Evolutionary conservation across 2,888 invertebrate genomes (phyloP), one percentile per base, ranked within the genome.

Genomic region (Pterobdella sp.): DNA sequence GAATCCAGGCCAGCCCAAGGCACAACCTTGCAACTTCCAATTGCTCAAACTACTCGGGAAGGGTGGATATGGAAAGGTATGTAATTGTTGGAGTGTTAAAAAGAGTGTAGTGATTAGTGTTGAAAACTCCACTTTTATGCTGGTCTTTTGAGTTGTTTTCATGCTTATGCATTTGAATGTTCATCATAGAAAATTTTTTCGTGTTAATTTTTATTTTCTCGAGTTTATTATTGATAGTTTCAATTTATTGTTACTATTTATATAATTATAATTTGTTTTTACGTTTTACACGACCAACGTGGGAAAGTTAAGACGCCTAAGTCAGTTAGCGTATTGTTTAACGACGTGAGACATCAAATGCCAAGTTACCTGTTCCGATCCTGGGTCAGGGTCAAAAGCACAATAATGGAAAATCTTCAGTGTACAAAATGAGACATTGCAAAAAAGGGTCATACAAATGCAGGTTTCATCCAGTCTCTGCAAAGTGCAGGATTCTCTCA

Each of bases 31-130:
- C 84, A 97, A 98, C 86, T 99, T 99, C 86, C 92, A 96, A 85
- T 85, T 99, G 74, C 89, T 94, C 76, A 94, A 94, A 86, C 94
- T 87, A 32, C 93, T 81, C 74, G 98, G 98, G 32, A 96, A 96
- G 87, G 98, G 98, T 78, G 98, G 98, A 75, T 75, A 75, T 73
- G 75, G 75, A 63, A 75, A 75, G 49, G 75, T 75, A 22, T 32
- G 56, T 36, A 29, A 26, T 56, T 56, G 22, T 3, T 63, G 63
- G 7, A 14, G 63, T 26, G n/a, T 26, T n/a, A 26, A 14, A 18
- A 10, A 14, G 7, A 18, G 7, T n/a, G n/a, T 63, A 7, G n/a
- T n/a, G 7, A 26, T 26, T 63, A n/a, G 7, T 63, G 63, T 42
- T 18, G 18, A 14, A 14, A 18, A 14, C 18, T 42, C 18, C 18